Evolutionary conservation across 2,888 invertebrate species (phyloP).

Genomic region (Allygus modestus): DNA sequence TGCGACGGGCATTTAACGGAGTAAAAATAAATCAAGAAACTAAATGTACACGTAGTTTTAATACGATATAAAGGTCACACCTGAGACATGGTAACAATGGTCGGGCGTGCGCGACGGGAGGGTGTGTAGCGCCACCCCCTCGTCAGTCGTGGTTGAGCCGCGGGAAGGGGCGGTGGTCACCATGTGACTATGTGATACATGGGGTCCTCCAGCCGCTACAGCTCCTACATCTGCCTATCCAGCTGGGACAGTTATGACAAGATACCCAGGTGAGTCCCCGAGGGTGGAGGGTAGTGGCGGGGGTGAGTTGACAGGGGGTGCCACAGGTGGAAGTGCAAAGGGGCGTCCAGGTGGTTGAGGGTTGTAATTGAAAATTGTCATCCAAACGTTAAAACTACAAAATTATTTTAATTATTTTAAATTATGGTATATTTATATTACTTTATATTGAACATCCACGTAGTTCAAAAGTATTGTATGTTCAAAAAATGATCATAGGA

Average conservation of each 20-base stretch:
- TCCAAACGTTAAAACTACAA: not conserved
- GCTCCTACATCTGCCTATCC: conserved; percentile 92
- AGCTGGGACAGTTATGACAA: conserved; percentile 95
- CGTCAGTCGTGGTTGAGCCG: conserved; percentile 44
- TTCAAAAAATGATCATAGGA: too few species aligned
- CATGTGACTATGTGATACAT: conserved; percentile 62
- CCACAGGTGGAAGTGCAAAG: conserved; percentile 15
- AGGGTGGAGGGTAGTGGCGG: not conserved
- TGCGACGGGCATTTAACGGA: too few species aligned
- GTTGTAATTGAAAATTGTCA: not conserved
- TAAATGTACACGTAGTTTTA: too few species aligned
- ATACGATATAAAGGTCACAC: too few species aligned
- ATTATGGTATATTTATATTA: too few species aligned
- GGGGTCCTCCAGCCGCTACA: conserved; percentile 85
- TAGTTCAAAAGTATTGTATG: too few species aligned
- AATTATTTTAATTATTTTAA: too few species aligned
- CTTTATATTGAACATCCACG: too few species aligned
- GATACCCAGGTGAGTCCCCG: conserved; percentile 85
- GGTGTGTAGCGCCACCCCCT: conserved; percentile 66
- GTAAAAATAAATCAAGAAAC: too few species aligned
- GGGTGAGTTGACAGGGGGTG: not conserved
- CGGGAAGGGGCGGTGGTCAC: conserved; percentile 43
- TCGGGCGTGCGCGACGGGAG: conserved; percentile 71
- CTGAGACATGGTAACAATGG: too few species aligned
- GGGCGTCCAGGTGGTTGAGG: not conserved